Conservation (phyloP, 2,113 vertebrate species). For the Loxodonta africana region DNA sequence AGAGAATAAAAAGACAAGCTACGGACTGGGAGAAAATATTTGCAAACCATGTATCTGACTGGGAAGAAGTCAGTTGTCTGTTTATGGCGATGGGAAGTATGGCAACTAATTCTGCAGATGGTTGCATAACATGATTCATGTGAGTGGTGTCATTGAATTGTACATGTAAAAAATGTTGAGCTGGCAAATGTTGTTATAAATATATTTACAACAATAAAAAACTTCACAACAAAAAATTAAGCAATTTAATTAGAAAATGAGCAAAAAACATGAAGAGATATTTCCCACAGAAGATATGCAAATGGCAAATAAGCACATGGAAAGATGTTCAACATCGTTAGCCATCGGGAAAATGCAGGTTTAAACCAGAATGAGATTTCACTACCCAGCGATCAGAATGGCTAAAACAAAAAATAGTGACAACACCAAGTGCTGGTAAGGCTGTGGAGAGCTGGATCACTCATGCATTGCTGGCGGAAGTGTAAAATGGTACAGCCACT, state of each 20-base stretch:
- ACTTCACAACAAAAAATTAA: neutral
- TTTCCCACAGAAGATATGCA: neutral
- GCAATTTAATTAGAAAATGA: slow-evolving; percentile 11
- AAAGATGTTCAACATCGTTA: slow-evolving; percentile 32
- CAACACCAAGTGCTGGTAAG: neutral
- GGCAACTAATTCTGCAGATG: no score
- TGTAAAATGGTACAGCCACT: neutral
- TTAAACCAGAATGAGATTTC: neutral
- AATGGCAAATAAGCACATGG: neutral
- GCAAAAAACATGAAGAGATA: neutral
- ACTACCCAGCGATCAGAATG: neutral
- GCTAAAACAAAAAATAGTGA: neutral
- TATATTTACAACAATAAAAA: neutral
- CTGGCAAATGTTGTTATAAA: no score
- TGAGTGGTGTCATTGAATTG: no score
- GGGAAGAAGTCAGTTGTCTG: no score
- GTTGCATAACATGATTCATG: no score
- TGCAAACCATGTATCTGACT: neutral
- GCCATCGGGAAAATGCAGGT: neutral
- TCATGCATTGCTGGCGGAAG: neutral
- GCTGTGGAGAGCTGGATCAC: neutral
- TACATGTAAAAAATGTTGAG: no score
- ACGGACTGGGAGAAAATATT: neutral
- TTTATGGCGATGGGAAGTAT: no score
- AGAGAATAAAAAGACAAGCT: neutral